Percentiles rank a stretch among this genome's conserved stretches.
phyloP scores from a whole-genome alignment of 2,797 vertebrate genomes.

The Lophius americanus region DNA sequence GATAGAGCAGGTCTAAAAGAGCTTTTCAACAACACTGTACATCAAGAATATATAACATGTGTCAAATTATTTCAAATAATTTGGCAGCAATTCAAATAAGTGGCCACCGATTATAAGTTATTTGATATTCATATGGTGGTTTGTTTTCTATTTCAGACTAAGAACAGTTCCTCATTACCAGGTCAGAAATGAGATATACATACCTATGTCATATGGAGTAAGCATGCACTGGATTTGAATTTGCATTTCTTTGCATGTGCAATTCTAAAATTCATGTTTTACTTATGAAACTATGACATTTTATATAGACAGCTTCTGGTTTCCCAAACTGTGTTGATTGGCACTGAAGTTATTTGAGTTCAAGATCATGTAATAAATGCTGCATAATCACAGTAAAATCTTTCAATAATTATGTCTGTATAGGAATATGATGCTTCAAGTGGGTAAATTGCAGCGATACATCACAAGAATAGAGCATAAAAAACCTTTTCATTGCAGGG shows the following conservation, averaged over 20 bases:
- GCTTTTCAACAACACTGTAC: conserved; percentile 14
- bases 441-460: not conserved
- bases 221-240: not conserved
- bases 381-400: no score
- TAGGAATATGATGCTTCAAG: not conserved
- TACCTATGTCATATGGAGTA: not conserved
- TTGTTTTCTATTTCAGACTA: conserved; percentile 7
- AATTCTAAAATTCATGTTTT: not conserved
- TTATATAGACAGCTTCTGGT: not conserved
- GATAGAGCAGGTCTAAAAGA: conserved; percentile 7
- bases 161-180: conserved; percentile 16
- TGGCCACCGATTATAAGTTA: not conserved
- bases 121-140: not conserved
- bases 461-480: conserved; percentile 2
- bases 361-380: no score
- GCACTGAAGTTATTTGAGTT: no score
- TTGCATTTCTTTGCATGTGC: not conserved
- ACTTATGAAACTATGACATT: not conserved
- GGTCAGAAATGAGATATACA: not conserved
- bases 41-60: conserved; percentile 5
- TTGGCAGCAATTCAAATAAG: conserved; percentile 33
- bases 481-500: not conserved
- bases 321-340: not conserved
- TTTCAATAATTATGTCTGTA: not conserved
- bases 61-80: conserved; percentile 35